Evolutionary conservation across 2,113 vertebrate genomes (phyloP), one percentile per base, ranked within the genome.

Genomic region (Halichoerus grypus): DNA sequence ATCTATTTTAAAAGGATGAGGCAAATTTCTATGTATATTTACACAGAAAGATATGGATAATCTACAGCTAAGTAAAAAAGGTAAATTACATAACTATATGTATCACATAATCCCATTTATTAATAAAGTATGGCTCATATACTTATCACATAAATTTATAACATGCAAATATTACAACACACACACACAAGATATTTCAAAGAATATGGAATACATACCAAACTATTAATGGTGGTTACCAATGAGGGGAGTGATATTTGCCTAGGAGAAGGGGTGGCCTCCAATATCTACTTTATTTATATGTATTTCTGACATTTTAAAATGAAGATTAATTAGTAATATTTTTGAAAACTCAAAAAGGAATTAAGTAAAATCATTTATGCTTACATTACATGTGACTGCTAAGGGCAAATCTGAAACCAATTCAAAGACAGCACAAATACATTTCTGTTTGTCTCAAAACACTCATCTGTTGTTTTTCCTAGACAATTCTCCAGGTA

Each of bases 1-100:
- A 86, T 63, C 59, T 89, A 63, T 83, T 96, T 96, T 88, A 67
- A 82, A 90, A 84, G 28, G 59, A 96, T 65, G 5, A 94, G 88
- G 76, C 28, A 96, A 69, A 91, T 83, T 28, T 93, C 24, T 96
- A 8, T 31, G 28, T 46, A 88, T 77, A 88, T 7, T 92, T 39
- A 88, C 7, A 93, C 3, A 93, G 11, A 94, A 85, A 94, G 33
- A 95, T 79, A 18, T 11, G 53, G 26, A 31, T 55, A 89, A 85
- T 57, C 88, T 86, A 94, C 7, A 96, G 95, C 71, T 92, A 92
- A 36, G 36, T 86, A 39, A n/a, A 67, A 94, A 96, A 86, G 24
- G 24, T 91, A 61, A 84, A 82, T 76, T 92, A 88, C 6, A 57
- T 79, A 63, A 86, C 33, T 91, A 7, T 65, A 67, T 93, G 24